Evolutionary conservation across 2,888 invertebrate species (phyloP), one percentile per base, ranked within the genome.

Genomic region (Mycalesis mineus): DNA sequence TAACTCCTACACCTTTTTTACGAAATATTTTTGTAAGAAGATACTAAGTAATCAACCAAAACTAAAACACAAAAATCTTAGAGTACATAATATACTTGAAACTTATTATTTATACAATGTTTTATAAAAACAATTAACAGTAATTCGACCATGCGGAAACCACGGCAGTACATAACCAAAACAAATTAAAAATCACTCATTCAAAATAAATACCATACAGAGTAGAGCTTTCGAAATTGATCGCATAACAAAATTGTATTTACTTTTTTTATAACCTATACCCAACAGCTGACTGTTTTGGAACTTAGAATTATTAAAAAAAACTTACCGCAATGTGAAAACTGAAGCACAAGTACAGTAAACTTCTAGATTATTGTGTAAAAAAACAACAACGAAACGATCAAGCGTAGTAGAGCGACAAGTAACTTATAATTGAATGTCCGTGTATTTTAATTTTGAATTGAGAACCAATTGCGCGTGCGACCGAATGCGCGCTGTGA

Each of bases 381-480:
- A 58, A 57, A 58, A 57, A 60, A 62, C 60, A 62, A 60, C 52
- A 58, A 60, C 57, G 55, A 57, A 55, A 36, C 56, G 61, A 44
- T 62, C 69, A 64, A 68, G 67, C 69, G 71, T 68, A 73, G 69
- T 50, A 53, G 55, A 65, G 62, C 70, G 63, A 62, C 71, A 71
- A 77, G 69, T 71, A 73, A 67, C 73, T 70, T 74, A 71, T 75
- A 75, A 76, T 76, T 76, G 75, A 74, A 72, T 68, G 68, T 65
- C 65, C 61, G 63, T 70, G 65, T 67, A 68, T 73, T 73, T 78
- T 73, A 72, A 78, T 75, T 77, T 79, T 76, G 75, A 77, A 75
- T 71, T 73, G 68, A 70, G 70, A 72, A 70, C 66, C 65, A 60
- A 69, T 65, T 70, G 71, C 71, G 75, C 74, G 75, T 75, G 77